Base-by-base conservation (phyloP, 2,888 invertebrate species). In the Lucinisca nassula region DNA sequence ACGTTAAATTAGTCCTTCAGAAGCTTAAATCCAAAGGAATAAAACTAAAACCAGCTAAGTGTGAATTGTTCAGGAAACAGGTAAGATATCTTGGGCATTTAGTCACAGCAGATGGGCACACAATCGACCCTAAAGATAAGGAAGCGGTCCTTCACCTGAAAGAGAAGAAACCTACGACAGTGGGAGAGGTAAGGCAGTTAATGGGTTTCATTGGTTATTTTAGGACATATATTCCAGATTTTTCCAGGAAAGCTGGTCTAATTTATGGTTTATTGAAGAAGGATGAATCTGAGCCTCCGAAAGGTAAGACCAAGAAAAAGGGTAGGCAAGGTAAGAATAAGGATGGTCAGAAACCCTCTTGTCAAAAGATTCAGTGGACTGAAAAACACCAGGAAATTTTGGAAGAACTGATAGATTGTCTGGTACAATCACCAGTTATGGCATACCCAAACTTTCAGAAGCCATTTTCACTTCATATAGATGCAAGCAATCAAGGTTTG, bases 11-110 rank as follows among this genome's bases (percentile, higher is more conserved):
- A 21, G 91, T 92, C 12, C 61, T 91, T 21, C 21, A 79, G 55
- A 58, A 90, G 32, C 73, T 90, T 0, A 61, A 70, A 38, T 45
- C 40, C n/a, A 88, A 89, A 12, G 85, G 88, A 27, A 74, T 90
- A 8, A 90, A 91, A 30, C 49, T 87, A 21, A 84, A 87, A 67
- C 85, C 88, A 12, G 14, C 14, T 0, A 92, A 89, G 70, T 92
- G 91, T 86, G 38, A 80, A 10, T 30, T 91, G 49, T 90, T 92
- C 27, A 79, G 51, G 51, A 40, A 82, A 24, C 30, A 89, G 30
- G 92, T 90, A 0, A 24, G 73, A 21, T 91, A 84, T 38, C 70
- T 91, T 12, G 90, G 92, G 32, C 88, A 89, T 51, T 24, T 85
- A 14, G 84, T 89, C 0, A 78, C 87, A n/a, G n/a, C n/a, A n/a